Evolutionary conservation across 2,888 invertebrate genomes (phyloP).

Genomic region (Machimus atricapillus): DNA sequence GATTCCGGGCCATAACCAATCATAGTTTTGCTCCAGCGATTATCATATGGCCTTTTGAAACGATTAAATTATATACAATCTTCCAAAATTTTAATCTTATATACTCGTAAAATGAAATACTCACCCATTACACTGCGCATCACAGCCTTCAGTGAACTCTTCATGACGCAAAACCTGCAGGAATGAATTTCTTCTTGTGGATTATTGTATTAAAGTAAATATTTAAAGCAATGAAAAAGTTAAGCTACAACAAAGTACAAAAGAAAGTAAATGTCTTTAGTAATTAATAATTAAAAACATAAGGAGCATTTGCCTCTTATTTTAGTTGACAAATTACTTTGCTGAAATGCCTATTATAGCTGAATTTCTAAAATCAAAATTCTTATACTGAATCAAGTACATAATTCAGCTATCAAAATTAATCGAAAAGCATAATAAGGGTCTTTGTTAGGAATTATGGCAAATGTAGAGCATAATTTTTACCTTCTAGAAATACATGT

Average conservation of each 20-base stretch:
- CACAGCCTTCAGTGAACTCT: slow-evolving; percentile 96
- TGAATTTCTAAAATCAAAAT: background rate
- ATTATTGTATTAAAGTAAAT: background rate
- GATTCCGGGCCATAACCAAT: slow-evolving; percentile 97
- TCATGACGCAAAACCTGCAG: slow-evolving; percentile 89
- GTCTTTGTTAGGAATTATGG: background rate
- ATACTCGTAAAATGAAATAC: background rate
- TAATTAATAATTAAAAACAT: background rate
- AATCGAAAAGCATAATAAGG: background rate
- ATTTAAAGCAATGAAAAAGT: too few relatives aligned
- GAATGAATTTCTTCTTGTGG: background rate
- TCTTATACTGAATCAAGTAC: too few relatives aligned
- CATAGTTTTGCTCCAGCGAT: slow-evolving; percentile 99
- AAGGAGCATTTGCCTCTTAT: background rate
- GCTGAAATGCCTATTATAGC: background rate
- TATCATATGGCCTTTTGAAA: slow-evolving; percentile 85
- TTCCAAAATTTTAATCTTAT: background rate
- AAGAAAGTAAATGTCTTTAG: too few relatives aligned
- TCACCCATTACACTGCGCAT: slow-evolving; percentile 97
- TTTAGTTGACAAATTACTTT: background rate
- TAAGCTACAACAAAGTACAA: background rate
- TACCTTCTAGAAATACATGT: background rate
- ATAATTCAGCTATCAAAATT: background rate
- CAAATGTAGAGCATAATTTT: background rate
- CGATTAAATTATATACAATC: background rate